Evolutionary conservation across 2,113 vertebrate species (phyloP), one percentile per base, ranked within the genome.

Genomic region (Hyaena hyaena): DNA sequence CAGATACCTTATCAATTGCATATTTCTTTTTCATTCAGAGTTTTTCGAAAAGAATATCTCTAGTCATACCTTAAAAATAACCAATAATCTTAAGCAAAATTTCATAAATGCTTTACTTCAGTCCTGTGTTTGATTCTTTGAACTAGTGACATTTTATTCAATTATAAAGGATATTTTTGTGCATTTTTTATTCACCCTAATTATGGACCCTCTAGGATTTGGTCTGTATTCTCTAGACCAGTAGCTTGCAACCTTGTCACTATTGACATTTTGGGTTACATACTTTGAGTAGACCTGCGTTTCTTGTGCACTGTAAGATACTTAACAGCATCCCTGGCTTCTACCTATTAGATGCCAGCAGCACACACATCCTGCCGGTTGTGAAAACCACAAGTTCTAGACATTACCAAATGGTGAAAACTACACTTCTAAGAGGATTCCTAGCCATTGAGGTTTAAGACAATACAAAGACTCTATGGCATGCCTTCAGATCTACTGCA

Each of bases 41-140:
- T 55, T 93, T 96, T 79, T 74, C 39, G 74, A 5, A 31, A 77
- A 28, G 14, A 14, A 80, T 35, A 1, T 53, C 21, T 73, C 65
- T 43, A 87, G 24, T 74, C 66, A 61, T 76, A 31, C 5, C 17
- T 31, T 94, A 88, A 96, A 93, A 93, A 55, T 50, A 90, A 81
- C 33, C 58, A 89, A 58, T 43, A 84, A 71, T 61, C 15, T 53
- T 63, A 5, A 85, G 58, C 58, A 61, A 61, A 61, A 23, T 61
- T 61, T 61, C 21, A 61, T 61, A 61, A 61, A 61, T 61, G 21
- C 7, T 61, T 61, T 61, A 61, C 21, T 21, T 77, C 65, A 35
- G 16, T 68, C 58, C 95, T 69, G 33, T 80, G 81, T 74, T 96
- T 89, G 23, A 79, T 68, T 86, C 28, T 87, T 90, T 79, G 6